Evolutionary conservation across 2,888 invertebrate genomes (phyloP), one percentile per base, ranked within the genome.

Genomic region (Phasia obesa): DNA sequence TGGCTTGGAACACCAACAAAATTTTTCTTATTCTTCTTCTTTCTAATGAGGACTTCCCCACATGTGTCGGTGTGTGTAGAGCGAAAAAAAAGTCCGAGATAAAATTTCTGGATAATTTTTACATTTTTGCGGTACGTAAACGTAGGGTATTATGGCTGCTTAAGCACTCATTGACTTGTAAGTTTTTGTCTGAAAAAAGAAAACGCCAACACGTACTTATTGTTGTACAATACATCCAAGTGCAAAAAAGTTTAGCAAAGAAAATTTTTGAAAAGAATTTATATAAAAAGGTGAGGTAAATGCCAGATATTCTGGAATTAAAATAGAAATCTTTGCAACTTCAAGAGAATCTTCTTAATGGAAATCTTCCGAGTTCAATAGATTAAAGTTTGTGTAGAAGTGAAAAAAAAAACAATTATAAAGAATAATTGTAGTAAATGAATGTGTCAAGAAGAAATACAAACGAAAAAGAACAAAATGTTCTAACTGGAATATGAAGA

Each of bases 141-240:
- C 55, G 60, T 83, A 79, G 83, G 79, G 75, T 76, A 67, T 71
- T 7, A 57, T 76, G 44, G 15, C 69, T 69, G 51, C 71, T 47
- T 69, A 60, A 74, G 42, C 62, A 79, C 62, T 62, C 53, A 55
- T 44, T 51, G 23, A 75, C 57, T 31, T 77, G 59, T 44, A 38
- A 21, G 15, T 19, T 59, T 23, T 27, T 35, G 31, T 25, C 53
- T 31, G 9, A 67, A 75, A 65, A 62, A 57, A n/a, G n/a, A n/a
- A 62, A 78, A 79, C 75, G 83, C 79, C 79, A 83, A 76, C 83
- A 79, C 83, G 69, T 83, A n/a, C n/a, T n/a, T n/a, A n/a, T n/a
- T n/a, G n/a, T n/a, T n/a, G n/a, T n/a, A 71, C 83, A 55, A 62
- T 42, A 59, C 70, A 64, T 42, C 47, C 65, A 59, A 74, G 64